A percentile compares a stretch with the other conserved stretches of the same genome.
phyloP scores from a whole-genome alignment of 1,140 invertebrate species.

The Amphibalanus amphitrite region DNA sequence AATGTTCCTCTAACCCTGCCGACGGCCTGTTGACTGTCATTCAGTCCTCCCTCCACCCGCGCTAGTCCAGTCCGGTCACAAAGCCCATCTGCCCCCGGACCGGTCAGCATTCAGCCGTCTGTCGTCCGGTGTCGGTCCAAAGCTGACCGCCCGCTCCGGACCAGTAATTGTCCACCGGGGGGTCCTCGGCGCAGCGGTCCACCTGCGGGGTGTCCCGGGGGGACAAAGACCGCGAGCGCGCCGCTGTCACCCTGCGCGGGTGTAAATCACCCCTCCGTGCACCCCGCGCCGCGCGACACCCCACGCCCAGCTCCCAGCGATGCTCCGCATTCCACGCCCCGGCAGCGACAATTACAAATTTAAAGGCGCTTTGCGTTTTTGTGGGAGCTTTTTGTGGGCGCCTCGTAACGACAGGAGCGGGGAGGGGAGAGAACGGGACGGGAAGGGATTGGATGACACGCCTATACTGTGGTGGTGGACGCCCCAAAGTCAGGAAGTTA shows the following conservation, averaged over 20 bases:
- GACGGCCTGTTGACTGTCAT: too few species aligned
- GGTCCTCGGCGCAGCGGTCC: too few species aligned
- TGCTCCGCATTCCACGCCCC: neutral
- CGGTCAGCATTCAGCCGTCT: neutral
- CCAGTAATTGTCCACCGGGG: neutral
- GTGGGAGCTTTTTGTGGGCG: neutral
- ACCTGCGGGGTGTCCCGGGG: too few species aligned
- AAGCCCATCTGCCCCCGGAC: neutral
- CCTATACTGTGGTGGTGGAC: too few species aligned
- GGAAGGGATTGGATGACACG: too few species aligned
- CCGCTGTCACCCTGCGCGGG: neutral
- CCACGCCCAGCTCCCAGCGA: neutral
- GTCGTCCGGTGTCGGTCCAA: neutral
- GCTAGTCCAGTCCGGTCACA: neutral
- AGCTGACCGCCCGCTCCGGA: too few species aligned
- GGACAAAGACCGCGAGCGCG: neutral
- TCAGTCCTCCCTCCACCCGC: too few species aligned
- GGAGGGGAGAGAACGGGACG: too few species aligned
- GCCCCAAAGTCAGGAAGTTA: too few species aligned
- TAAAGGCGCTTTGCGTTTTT: slow-evolving; percentile 1
- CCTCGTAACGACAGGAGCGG: neutral
- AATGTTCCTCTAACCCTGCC: too few species aligned
- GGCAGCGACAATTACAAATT: neutral
- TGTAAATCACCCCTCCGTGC: neutral
- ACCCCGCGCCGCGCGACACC: neutral